These are phyloP conservation scores for Crossocerus cetratus DNA, from an alignment of 2,888 invertebrate genomes.

Conservation along the genomic window DNA sequence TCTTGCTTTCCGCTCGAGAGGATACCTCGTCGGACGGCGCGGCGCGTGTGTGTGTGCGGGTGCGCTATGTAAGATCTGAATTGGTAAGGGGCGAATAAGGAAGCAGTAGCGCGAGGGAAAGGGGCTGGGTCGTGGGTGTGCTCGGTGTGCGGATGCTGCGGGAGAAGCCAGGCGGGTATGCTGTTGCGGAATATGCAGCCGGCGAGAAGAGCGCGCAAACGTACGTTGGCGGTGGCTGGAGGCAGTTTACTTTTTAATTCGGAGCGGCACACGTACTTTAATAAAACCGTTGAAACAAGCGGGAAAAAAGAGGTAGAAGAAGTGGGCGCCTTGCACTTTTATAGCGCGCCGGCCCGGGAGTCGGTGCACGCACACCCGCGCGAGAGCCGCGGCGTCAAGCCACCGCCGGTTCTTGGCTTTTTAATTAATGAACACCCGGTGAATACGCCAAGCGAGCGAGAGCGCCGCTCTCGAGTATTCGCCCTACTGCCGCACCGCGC, in stretches of 20 bases:
- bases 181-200: conserved; percentile 8
- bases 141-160: too few relatives aligned
- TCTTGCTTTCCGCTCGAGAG: too few relatives aligned
- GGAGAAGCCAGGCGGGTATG: too few relatives aligned
- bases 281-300: conserved; percentile 69
- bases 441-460: conserved; percentile 35
- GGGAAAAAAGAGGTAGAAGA: conserved; percentile 22
- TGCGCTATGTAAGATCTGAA: not conserved
- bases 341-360: conserved; percentile 1
- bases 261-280: conserved; percentile 64
- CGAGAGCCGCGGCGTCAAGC: conserved; percentile 10
- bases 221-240: conserved; percentile 30
- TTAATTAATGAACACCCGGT: conserved; percentile 69
- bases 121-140: too few relatives aligned
- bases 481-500: conserved; percentile 17
- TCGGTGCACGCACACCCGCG: conserved; percentile 14
- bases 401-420: conserved; percentile 58
- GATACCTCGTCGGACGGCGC: too few relatives aligned
- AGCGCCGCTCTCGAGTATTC: conserved; percentile 5
- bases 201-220: not conserved
- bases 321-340: conserved; percentile 29
- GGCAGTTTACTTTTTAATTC: conserved; percentile 73
- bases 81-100: too few relatives aligned
- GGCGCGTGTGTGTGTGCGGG: too few relatives aligned
- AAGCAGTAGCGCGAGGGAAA: too few relatives aligned